Evolutionary conservation across 2,888 invertebrate genomes (phyloP), one percentile per base, ranked within the genome.

Genomic region (Ganaspis brasiliensis): DNA sequence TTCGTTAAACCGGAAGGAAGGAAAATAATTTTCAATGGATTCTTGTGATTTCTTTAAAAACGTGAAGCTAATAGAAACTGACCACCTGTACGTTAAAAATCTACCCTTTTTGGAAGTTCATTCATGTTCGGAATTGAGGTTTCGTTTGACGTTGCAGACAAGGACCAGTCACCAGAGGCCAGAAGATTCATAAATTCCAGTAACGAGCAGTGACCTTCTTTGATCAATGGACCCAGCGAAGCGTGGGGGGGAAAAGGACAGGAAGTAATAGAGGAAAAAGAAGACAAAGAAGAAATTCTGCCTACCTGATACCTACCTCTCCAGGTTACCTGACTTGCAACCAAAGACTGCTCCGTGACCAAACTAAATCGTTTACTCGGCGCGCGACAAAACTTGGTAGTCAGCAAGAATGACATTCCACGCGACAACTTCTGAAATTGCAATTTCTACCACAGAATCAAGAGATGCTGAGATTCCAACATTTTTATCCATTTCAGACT

Each of bases 271-370:
- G 73, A 76, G 72, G 76, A 80, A 79, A 81, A 83, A 83, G 81
- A 82, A 81, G 80, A 83, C 81, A 80, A 84, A 84, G 82, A 83
- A 83, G 81, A 82, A 79, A 77, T 79, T 70, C 75, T 31, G 67
- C 76, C 75, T 79, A 76, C 74, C 78, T 79, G 77, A 72, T 35
- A 76, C 67, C 67, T n/a, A n/a, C n/a, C n/a, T n/a, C n/a, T 24
- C 24, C 12, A 70, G 76, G 79, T 76, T 83, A 86, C 84, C 86
- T 86, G 86, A 85, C 85, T 83, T 82, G 75, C 80, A 76, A 77
- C 79, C 78, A n/a, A n/a, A n/a, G 81, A 80, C 79, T 81, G 79
- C 79, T 79, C 84, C 84, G 81, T 82, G 82, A 84, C 86, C 80
- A 84, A 84, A 84, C 72, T 75, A 82, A 85, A 85, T 85, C 81